A percentile compares a stretch with the other conserved stretches of the same genome.
These are phyloP conservation scores for Charina bottae DNA, from an alignment of 2,113 vertebrate genomes.

Conservation along the genomic window DNA sequence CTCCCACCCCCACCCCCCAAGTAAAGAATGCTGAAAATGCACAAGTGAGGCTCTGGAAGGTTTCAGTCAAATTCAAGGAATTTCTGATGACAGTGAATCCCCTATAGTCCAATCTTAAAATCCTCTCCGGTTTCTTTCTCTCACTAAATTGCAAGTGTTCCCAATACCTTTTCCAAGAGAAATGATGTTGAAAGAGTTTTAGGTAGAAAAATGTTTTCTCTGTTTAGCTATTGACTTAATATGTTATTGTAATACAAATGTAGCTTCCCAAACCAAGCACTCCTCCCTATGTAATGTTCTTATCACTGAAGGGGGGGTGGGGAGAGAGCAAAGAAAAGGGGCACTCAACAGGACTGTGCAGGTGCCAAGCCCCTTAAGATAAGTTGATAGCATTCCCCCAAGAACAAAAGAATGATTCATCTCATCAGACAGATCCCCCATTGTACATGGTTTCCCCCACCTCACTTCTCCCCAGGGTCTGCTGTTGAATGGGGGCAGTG, in stretches of 20 bases:
- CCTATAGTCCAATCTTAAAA: background rate
- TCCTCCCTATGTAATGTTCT: background rate
- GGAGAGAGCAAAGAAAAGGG: background rate
- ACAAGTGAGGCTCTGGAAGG: no score
- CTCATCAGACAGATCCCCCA: constrained; percentile 20
- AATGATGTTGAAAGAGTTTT: background rate
- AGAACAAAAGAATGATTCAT: constrained; percentile 34
- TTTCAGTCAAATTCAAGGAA: background rate
- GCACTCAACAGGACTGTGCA: background rate
- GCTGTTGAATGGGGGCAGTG: constrained; percentile 36
- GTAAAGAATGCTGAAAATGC: background rate
- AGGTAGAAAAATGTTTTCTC: no score
- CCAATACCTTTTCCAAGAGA: background rate
- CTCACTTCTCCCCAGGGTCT: constrained; percentile 17
- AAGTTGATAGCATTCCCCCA: constrained; percentile 5
- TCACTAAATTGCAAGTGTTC: background rate
- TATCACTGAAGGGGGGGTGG: background rate
- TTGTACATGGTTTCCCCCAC: constrained; percentile 19
- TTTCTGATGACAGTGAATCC: background rate
- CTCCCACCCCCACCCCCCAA: background rate
- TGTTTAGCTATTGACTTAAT: background rate
- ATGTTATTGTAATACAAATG: background rate
- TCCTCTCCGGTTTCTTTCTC: background rate
- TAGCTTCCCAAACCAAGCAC: background rate
- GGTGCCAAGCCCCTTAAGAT: constrained; percentile 24